Base-by-base conservation (phyloP, 2,888 invertebrate genomes). In the Blera fallax region DNA sequence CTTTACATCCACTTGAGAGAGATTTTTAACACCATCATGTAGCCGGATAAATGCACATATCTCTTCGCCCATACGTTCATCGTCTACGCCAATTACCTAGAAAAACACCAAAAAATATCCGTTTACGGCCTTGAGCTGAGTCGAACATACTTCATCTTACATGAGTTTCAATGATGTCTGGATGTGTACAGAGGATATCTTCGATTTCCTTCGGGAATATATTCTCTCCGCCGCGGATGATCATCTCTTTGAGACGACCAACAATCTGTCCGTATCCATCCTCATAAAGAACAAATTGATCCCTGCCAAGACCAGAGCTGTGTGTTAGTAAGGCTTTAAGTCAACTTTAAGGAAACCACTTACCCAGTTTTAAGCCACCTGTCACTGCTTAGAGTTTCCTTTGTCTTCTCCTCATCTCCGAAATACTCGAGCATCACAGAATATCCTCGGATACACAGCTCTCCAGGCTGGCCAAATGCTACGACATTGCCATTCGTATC, bases 191-290 rank as follows among this genome's bases (percentile, higher is more conserved):
- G 1, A 96, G 90, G 84, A 95, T 94, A 87, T 95, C 94, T 92
- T 97, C 97, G 56, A 97, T 93, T 93, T 97, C 96, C 93, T 94
- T 94, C 0, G 97, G 97, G 90, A 95, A 96, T 72, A 97, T 94
- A 89, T 96, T 96, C 91, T 96, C 96, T n/a, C 96, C 96, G 3
- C 96, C 96, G 54, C 96, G 92, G 70, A 96, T 96, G 52, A 96
- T 94, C 93, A 96, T 94, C 87, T 96, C 96, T 90, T 96, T 96
- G 11, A 95, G 89, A 64, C 96, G 93, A 0, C 96, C 97, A 18
- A 95, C 94, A 81, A 96, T 93, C 88, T 92, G 91, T 0, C 94
- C 95, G 89, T 95, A 96, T 0, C 96, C 96, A 87, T 95, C 93
- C 81, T 94, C 93, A 60, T 93, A 92, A 76, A 97, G 92, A 0